Conservation (phyloP, 2,113 vertebrate genomes). For the Coreoperca whiteheadi region DNA sequence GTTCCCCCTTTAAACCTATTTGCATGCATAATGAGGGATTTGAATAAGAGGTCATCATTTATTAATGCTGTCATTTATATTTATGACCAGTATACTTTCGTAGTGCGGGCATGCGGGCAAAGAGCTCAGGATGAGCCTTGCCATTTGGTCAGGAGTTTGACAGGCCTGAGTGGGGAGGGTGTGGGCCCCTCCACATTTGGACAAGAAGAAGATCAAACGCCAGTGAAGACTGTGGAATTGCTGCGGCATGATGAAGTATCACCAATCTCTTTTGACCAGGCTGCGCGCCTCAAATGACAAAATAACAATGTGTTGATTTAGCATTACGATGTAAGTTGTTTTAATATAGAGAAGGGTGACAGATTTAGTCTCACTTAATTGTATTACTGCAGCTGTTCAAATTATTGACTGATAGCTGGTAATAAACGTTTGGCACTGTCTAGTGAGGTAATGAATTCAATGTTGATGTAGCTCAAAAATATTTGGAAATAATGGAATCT, state of each 20-base stretch:
- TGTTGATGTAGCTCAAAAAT: slow-evolving; percentile 31
- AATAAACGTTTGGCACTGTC: slow-evolving; percentile 41
- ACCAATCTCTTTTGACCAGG: background rate
- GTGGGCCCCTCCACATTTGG: background rate
- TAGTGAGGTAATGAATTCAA: background rate
- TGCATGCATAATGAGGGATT: slow-evolving; percentile 78
- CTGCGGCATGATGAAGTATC: background rate
- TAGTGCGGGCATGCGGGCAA: slow-evolving; percentile 24
- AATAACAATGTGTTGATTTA: slow-evolving; percentile 33
- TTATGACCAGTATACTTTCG: slow-evolving; percentile 61
- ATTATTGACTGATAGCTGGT: slow-evolving; percentile 16
- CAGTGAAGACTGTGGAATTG: background rate
- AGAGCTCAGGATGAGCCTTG: slow-evolving; percentile 37
- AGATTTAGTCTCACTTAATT: slow-evolving; percentile 32
- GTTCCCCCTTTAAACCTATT: slow-evolving; percentile 69
- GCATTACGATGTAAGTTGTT: background rate
- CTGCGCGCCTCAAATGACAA: background rate
- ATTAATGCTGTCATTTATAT: slow-evolving; percentile 82
- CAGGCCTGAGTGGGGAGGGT: background rate
- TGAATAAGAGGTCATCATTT: slow-evolving; percentile 76
- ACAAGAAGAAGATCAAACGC: background rate
- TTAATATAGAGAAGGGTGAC: background rate
- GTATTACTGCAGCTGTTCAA: slow-evolving; percentile 15
- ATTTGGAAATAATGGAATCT: slow-evolving; percentile 49
- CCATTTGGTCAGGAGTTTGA: slow-evolving; percentile 24